A percentile compares a stretch with the other conserved stretches of the same genome.
These are phyloP conservation scores for Paramisgurnus dabryanus DNA, from an alignment of 2,113 vertebrate species.

Conservation along the genomic window DNA sequence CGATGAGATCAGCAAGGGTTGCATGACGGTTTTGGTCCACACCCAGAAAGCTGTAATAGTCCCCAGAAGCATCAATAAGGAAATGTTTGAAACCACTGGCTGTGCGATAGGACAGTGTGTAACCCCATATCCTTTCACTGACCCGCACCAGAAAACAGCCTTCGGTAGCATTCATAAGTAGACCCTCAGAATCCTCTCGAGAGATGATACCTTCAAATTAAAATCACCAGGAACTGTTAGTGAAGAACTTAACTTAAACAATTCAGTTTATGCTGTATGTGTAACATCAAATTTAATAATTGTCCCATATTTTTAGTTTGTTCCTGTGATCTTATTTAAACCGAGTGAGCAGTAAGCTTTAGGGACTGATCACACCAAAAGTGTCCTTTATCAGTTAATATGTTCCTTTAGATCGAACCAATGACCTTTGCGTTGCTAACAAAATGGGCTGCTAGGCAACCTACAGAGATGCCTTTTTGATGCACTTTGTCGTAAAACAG, in stretches of 20 bases:
- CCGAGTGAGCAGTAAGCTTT: too few relatives aligned
- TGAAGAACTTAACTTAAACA: background rate
- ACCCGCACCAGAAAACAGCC: constrained; percentile 82
- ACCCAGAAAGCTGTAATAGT: constrained; percentile 84
- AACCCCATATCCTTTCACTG: constrained; percentile 86
- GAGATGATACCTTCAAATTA: constrained; percentile 78
- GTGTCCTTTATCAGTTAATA: too few relatives aligned
- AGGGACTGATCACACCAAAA: too few relatives aligned
- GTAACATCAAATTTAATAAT: too few relatives aligned
- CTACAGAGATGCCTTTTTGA: too few relatives aligned
- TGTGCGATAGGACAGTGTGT: constrained; percentile 79
- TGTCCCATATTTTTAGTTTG: background rate
- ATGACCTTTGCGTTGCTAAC: too few relatives aligned
- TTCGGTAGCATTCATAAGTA: constrained; percentile 76
- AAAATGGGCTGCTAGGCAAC: too few relatives aligned
- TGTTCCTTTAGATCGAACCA: too few relatives aligned
- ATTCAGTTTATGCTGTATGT: background rate
- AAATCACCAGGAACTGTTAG: background rate
- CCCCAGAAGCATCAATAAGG: constrained; percentile 80
- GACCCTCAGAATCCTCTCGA: constrained; percentile 79
- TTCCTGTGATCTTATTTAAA: background rate
- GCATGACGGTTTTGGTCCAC: constrained; percentile 81
- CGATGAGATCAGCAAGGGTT: constrained; percentile 81
- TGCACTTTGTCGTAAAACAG: too few relatives aligned
- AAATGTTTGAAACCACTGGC: constrained; percentile 83